Conservation (phyloP, 2,888 invertebrate species). For the Tethea ocularis region DNA sequence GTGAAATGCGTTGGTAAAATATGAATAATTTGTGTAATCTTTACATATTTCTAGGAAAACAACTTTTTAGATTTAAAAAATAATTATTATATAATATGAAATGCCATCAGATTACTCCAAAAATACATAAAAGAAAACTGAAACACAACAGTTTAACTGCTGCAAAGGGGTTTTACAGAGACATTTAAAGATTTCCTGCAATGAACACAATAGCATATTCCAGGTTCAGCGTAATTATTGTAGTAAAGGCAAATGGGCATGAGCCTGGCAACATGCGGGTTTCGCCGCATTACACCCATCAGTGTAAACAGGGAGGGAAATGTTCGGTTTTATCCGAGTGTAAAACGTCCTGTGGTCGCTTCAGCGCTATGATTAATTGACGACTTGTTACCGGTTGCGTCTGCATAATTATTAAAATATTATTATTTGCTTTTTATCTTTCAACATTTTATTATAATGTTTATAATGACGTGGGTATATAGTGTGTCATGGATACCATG, state of each 20-base stretch:
- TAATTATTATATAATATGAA: too few species aligned
- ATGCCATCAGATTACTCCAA: too few species aligned
- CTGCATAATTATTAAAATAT: background rate
- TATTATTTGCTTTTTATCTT: conserved; percentile 12
- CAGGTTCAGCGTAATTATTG: conserved; percentile 23
- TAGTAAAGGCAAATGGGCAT: conserved; percentile 21
- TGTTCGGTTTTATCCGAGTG: conserved; percentile 27
- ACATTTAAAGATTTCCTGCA: background rate
- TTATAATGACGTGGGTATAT: too few species aligned
- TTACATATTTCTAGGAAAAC: background rate
- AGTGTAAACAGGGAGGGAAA: conserved; percentile 25
- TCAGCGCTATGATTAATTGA: conserved; percentile 33
- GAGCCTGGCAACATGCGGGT: conserved; percentile 14
- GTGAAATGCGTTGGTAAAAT: background rate
- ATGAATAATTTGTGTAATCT: background rate
- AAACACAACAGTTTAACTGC: too few species aligned
- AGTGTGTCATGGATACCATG: too few species aligned
- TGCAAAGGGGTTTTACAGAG: background rate
- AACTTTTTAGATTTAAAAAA: too few species aligned
- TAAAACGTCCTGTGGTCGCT: conserved; percentile 20
- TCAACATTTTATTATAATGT: background rate
- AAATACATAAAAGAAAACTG: too few species aligned
- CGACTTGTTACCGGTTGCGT: conserved; percentile 21
- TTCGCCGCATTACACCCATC: conserved; percentile 10
- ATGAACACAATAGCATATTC: background rate